phyloP scores from a whole-genome alignment of 2,888 invertebrate genomes.

The Willowsia nigromaculata region DNA sequence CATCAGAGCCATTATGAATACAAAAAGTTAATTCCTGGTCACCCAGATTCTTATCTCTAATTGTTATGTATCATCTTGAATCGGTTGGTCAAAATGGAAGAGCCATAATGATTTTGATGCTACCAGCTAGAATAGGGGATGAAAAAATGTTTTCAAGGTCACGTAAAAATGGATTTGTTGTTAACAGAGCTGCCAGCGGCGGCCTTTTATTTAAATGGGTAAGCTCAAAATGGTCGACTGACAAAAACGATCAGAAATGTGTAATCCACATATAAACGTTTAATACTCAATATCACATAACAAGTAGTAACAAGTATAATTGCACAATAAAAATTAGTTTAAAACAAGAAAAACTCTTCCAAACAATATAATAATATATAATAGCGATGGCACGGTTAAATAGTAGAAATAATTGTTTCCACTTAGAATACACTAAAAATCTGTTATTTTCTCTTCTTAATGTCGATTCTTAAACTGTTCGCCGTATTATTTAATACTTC shows the following conservation, averaged over 20 bases:
- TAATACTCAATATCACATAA: conserved; percentile 18
- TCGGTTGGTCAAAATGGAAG: background rate
- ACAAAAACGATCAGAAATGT: background rate
- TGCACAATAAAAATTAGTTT: background rate
- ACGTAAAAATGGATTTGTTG: background rate
- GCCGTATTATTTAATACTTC: conserved; percentile 48
- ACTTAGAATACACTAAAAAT: background rate
- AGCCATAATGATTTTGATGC: background rate
- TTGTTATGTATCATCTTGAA: background rate
- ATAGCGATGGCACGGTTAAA: conserved; percentile 47
- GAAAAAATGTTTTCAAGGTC: conserved; percentile 29
- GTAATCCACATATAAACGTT: background rate
- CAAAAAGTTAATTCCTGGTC: conserved; percentile 37
- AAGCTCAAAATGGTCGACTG: too few species aligned
- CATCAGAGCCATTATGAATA: background rate
- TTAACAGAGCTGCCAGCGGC: background rate
- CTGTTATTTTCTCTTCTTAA: conserved; percentile 34
- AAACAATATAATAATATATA: conserved; percentile 13
- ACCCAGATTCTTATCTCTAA: conserved; percentile 26
- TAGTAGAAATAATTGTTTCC: background rate
- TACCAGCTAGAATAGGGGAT: background rate
- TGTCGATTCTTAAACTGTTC: conserved; percentile 47
- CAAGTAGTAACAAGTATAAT: conserved; percentile 19
- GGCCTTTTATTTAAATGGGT: background rate
- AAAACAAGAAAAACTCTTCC: conserved; percentile 8